These are phyloP conservation scores for Salpingus planirostris DNA, from an alignment of 2,888 invertebrate genomes.

Conservation along the genomic window DNA sequence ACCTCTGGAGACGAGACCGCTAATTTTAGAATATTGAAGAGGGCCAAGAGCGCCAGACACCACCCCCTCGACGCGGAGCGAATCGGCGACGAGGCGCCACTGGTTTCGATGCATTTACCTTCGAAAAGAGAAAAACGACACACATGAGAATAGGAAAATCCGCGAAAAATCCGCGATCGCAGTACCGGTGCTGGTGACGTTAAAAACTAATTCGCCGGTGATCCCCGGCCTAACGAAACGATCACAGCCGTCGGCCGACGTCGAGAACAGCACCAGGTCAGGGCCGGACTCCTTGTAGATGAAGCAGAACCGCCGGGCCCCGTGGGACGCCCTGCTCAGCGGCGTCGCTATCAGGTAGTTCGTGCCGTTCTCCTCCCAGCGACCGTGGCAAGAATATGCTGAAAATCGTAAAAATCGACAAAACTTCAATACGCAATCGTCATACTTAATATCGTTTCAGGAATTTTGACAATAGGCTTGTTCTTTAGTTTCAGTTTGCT, in stretches of 20 bases:
- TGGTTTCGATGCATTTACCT: conserved; percentile 57
- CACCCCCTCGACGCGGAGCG: no score
- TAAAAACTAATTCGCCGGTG: conserved; percentile 56
- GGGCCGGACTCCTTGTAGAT: conserved; percentile 57
- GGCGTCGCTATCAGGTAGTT: conserved; percentile 79
- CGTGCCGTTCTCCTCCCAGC: conserved; percentile 81
- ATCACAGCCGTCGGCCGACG: conserved; percentile 57
- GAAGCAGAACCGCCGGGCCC: conserved; percentile 65
- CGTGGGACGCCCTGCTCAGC: conserved; percentile 55
- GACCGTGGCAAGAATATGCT: conserved; percentile 86
- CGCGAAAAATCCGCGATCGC: neutral
- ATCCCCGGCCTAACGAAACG: conserved; percentile 46
- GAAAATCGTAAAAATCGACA: conserved; percentile 22
- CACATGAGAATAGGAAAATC: neutral
- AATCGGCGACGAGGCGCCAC: no score
- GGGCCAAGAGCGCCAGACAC: no score
- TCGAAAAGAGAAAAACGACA: conserved; percentile 27
- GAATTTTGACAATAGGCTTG: no score
- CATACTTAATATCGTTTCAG: no score
- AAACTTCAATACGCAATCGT: no score
- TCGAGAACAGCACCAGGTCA: conserved; percentile 48
- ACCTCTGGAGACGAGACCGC: no score
- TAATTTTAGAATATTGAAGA: conserved; percentile 17
- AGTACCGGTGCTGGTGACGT: conserved; percentile 53
- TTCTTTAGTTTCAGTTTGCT: no score